Evolutionary conservation across 2,888 invertebrate genomes (phyloP), one percentile per base, ranked within the genome.

Genomic region (Stenotaenia linearis): DNA sequence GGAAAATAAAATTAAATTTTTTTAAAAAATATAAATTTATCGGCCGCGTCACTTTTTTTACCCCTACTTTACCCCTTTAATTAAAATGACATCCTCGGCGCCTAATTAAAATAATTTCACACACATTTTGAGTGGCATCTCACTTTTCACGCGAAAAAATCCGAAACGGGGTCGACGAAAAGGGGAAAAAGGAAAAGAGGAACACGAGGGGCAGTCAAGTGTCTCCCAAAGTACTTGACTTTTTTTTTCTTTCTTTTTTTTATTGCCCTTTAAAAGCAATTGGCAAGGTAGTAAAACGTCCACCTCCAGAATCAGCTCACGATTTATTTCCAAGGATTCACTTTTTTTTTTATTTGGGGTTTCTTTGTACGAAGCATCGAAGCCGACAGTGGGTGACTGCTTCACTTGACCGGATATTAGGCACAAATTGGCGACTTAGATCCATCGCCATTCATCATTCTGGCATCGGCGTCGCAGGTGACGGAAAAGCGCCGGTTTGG

Each of bases 211-310:
- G 61, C 61, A 61, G 61, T 25, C 61, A 69, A 69, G 69, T 69
- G 69, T 69, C 69, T 69, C 69, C 69, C 69, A 69, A 69, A 69
- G 69, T 69, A 28, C 69, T 75, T 74, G 23, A 37, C 75, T 75
- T 32, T 75, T 75, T 75, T 75, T 75, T 30, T 75, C 75, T 75
- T 32, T 75, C 30, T 75, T 75, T 75, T 75, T 75, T 75, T 75
- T 75, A 75, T 37, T 75, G 75, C 35, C 75, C 75, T 75, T 75
- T 75, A 75, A 75, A 75, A 75, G 75, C 75, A 75, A 75, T 75
- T 75, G 75, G 35, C 37, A 75, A 75, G 75, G 75, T 75, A 37
- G 75, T 75, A 75, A 75, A 75, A 75, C 69, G 75, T 75, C 75
- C 75, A 75, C 75, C 75, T 75, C 37, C 75, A 37, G 37, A 75